Evolutionary conservation across 1,140 invertebrate species (phyloP), one percentile per base, ranked within the genome.

Genomic region (Anthonomus grandis): DNA sequence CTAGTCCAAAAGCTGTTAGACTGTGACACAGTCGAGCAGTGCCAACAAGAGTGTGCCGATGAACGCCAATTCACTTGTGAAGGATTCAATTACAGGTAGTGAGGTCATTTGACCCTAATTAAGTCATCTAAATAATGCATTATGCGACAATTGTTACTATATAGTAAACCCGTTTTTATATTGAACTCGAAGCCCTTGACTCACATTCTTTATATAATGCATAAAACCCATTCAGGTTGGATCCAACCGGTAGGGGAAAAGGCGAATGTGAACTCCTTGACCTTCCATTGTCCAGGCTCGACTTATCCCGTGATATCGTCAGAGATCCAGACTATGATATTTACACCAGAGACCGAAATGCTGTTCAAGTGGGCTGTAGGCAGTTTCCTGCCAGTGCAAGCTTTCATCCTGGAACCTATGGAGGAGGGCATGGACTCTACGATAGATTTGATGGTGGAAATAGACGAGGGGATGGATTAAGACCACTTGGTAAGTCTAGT

Each of bases 1-100:
- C 80, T 83, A 61, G 81, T 90, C 5, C 76, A 82, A 62, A 78
- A 81, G 56, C 80, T 84, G 3, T 71, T 88, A 10, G 78, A 80
- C 24, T 89, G 87, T 65, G 83, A 87, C 54, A 79, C 81, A 2
- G 69, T 89, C 3, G 82, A 87, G 54, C 84, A 87, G 60, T 91
- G 88, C 68, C 80, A 85, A 69, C 72, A 81, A 39, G 84, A 86
- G 64, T 91, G 89, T 62, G 82, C 82, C n/a, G 76, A 79, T 1
- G 88, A 90, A 69, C 83, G 79, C 61, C 71, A 78, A 42, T 90
- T 90, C 69, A 78, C 78, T 53, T 91, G 89, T 67, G 85, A 89
- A 73, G 89, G 87, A 56, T 91, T 90, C 68, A 90, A 90, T 74
- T 90, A 88, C 73, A 84, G 83, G 86, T 87, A 76, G 72, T 69